phyloP scores from a whole-genome alignment of 2,797 vertebrate species.

The Gymnoscopelus microlampas region DNA sequence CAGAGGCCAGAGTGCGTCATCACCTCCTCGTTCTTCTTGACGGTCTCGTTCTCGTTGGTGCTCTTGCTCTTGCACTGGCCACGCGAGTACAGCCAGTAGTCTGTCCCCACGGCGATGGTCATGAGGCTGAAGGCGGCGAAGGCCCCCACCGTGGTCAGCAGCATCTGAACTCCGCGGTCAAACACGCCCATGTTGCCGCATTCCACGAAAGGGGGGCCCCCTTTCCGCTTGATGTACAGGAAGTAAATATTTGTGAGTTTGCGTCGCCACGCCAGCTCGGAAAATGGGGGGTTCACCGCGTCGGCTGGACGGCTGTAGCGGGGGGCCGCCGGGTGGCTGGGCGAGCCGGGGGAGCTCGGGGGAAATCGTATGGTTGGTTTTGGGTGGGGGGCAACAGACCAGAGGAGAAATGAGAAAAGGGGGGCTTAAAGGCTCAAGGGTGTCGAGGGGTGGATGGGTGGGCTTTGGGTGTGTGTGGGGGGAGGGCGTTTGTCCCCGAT shows the following conservation, averaged over 20 bases:
- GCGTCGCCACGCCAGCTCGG: conserved; percentile 77
- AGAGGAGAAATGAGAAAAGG: conserved; percentile 41
- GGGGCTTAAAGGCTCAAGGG: conserved; percentile 2
- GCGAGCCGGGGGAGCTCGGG: conserved; percentile 69
- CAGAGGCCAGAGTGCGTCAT: conserved; percentile 99
- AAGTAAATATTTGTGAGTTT: conserved; percentile 86
- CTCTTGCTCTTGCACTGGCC: conserved; percentile 97
- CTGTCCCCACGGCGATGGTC: conserved; percentile 98
- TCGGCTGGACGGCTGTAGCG: conserved; percentile 55
- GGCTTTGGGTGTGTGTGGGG: background rate
- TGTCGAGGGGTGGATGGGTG: background rate
- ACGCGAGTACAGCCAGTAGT: conserved; percentile 98
- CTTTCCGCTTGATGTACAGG: conserved; percentile 84
- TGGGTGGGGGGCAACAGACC: conserved; percentile 41
- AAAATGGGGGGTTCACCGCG: conserved; percentile 67
- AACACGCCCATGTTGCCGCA: conserved; percentile 99
- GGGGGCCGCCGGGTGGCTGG: conserved; percentile 64
- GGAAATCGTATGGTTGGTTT: conserved; percentile 79
- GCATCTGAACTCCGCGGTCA: conserved; percentile 99
- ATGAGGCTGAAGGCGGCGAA: conserved; percentile 99
- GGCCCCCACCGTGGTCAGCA: conserved; percentile 98
- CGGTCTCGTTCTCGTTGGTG: conserved; percentile 96
- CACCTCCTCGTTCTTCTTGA: conserved; percentile 99
- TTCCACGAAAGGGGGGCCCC: conserved; percentile 96
- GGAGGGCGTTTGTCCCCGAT: conserved; percentile 23